These are phyloP conservation scores for Brevimyrus niger DNA, from an alignment of 2,113 vertebrate species.

Conservation along the genomic window DNA sequence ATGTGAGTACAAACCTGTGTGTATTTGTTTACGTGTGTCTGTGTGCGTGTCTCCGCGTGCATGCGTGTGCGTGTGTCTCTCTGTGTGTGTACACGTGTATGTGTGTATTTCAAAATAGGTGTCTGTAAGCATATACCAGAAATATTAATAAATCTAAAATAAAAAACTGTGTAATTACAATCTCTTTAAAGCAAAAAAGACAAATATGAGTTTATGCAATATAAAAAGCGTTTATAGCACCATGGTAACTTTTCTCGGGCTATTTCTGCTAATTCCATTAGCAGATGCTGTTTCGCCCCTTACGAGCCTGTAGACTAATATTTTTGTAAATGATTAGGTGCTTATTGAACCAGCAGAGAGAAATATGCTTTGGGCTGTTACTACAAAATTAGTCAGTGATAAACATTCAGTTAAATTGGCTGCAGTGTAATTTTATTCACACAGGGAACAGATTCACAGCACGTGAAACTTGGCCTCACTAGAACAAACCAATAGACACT, in stretches of 20 bases:
- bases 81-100: neutral
- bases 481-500: neutral
- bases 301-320: constrained; percentile 50
- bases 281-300: constrained; percentile 47
- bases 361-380: constrained; percentile 44
- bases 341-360: constrained; percentile 50
- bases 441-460: neutral
- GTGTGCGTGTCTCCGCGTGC: no score
- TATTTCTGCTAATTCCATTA: constrained; percentile 51
- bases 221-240: constrained; percentile 39
- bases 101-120: neutral
- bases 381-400: constrained; percentile 33
- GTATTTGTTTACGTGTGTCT: neutral
- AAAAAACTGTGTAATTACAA: constrained; percentile 49
- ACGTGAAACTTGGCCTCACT: neutral
- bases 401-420: constrained; percentile 29
- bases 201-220: constrained; percentile 47
- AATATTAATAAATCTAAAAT: constrained; percentile 44
- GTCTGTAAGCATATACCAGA: constrained; percentile 10
- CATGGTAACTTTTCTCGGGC: constrained; percentile 44
- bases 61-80: neutral
- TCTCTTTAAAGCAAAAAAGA: constrained; percentile 51
- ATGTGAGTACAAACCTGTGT: no score
- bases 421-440: constrained; percentile 44
- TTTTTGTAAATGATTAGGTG: constrained; percentile 53